Evolutionary conservation across 2,888 invertebrate species (phyloP), one percentile per base, ranked within the genome.

Genomic region (Prenolepis imparis): DNA sequence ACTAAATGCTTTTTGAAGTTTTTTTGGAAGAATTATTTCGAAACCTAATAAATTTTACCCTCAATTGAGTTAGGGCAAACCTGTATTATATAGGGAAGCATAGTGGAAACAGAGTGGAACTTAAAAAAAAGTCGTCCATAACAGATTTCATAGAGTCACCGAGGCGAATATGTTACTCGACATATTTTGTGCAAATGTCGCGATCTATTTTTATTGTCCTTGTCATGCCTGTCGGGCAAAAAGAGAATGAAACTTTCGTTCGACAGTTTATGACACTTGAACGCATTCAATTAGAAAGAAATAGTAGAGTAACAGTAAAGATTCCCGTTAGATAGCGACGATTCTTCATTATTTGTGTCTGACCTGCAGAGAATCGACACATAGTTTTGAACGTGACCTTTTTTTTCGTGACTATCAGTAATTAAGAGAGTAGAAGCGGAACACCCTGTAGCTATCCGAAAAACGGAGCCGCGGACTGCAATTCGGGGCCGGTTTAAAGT

Each of bases 401-500:
- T n/a, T n/a, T n/a, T 48, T 48, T 18, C 18, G 5, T 44, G 18
- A 48, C n/a, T n/a, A n/a, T n/a, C n/a, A n/a, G n/a, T n/a, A 28
- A 73, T 15, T 48, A 48, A 18, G 15, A 12, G 2, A 44, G 0
- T 63, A 32, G 21, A 64, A 66, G 18, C 9, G 18, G 18, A 18
- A 75, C 75, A 66, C 66, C 66, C 75, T 24, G 8, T 75, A 75
- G 48, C 5, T 63, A 9, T 48, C 18, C 18, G 18, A 48, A 48
- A 3, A 6, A 18, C 18, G 18, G 48, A 48, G 18, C 48, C 18
- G 48, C 48, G 18, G 48, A 74, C 44, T 74, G 44, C 74, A 75
- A 64, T 64, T 44, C 48, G 18, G 21, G 44, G 28, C 48, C 48
- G 57, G 75, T 75, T 64, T 24, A 64, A 41, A 75, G n/a, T 75